These are phyloP conservation scores for Ciconia nigra DNA, from an alignment of 2,797 vertebrate genomes.

Conservation along the genomic window DNA sequence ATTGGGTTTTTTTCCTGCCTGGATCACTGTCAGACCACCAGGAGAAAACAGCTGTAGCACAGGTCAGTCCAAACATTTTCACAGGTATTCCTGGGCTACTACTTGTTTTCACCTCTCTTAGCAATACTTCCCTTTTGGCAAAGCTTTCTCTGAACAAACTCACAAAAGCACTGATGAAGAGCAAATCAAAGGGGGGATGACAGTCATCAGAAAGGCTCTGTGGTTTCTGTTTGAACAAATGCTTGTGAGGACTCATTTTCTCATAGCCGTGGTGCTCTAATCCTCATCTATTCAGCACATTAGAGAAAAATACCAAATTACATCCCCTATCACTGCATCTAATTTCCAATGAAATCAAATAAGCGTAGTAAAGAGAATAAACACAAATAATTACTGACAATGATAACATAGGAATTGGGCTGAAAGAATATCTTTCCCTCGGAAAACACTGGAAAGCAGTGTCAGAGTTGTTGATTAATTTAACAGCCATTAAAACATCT, in stretches of 20 bases:
- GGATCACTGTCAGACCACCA: not conserved
- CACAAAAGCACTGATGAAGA: not conserved
- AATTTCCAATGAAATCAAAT: conserved; percentile 39
- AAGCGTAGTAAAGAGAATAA: not conserved
- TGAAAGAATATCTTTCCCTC: conserved; percentile 8
- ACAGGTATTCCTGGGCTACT: not conserved
- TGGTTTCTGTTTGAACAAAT: conserved; percentile 49
- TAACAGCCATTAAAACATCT: conserved; percentile 58
- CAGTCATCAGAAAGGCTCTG: not conserved
- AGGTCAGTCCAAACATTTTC: not conserved
- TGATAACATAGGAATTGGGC: not conserved
- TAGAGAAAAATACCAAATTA: conserved; percentile 33
- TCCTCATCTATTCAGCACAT: conserved; percentile 14
- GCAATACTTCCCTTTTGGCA: not conserved
- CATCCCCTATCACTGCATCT: conserved; percentile 3
- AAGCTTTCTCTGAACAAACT: not conserved
- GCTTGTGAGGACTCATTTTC: conserved; percentile 31
- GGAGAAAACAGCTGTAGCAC: not conserved
- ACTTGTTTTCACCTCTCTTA: not conserved
- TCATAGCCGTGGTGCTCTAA: not conserved
- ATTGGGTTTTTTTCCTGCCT: not conserved
- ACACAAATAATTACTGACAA: conserved; percentile 33
- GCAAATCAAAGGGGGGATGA: conserved; percentile 1
- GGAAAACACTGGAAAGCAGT: conserved; percentile 20
- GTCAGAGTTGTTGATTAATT: conserved; percentile 57